A percentile compares a stretch with the other conserved stretches of the same genome.
Evolutionary conservation across 2,888 invertebrate genomes (phyloP).

Genomic region (Rhabditoides inermis): DNA sequence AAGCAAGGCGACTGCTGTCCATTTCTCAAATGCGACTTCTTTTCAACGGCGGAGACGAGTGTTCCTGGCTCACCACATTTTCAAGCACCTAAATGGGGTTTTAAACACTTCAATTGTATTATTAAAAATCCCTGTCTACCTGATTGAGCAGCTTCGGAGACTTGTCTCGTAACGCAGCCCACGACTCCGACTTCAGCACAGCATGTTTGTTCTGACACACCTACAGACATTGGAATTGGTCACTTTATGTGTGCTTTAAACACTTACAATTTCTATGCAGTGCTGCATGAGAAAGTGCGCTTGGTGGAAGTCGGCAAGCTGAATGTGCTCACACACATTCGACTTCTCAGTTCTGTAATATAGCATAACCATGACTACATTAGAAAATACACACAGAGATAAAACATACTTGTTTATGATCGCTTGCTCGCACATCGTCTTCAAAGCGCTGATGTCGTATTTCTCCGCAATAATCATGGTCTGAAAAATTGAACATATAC

Average conservation of each 20-base stretch:
- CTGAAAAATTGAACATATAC: slow-evolving; percentile 8
- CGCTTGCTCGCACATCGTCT: slow-evolving; percentile 41
- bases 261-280: slow-evolving; percentile 33
- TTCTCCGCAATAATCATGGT: slow-evolving; percentile 51
- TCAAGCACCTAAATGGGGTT: no score
- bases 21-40: no score
- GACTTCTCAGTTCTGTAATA: background rate
- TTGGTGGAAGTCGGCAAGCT: slow-evolving; percentile 40
- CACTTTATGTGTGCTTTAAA: background rate
- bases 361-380: background rate
- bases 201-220: slow-evolving; percentile 1
- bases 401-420: slow-evolving; percentile 19
- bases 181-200: background rate
- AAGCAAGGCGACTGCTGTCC: no score
- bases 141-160: no score
- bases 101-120: no score
- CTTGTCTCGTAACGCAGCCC: no score
- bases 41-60: no score
- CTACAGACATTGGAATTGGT: slow-evolving; percentile 2
- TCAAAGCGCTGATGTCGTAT: slow-evolving; percentile 46
- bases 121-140: no score
- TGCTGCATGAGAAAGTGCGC: slow-evolving; percentile 38
- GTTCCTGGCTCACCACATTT: no score
- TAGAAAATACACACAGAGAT: background rate
- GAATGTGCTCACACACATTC: slow-evolving; percentile 42